A percentile compares a stretch with the other conserved stretches of the same genome.
phyloP scores from a whole-genome alignment of 2,797 vertebrate genomes.

The Adelosebastes latens region DNA sequence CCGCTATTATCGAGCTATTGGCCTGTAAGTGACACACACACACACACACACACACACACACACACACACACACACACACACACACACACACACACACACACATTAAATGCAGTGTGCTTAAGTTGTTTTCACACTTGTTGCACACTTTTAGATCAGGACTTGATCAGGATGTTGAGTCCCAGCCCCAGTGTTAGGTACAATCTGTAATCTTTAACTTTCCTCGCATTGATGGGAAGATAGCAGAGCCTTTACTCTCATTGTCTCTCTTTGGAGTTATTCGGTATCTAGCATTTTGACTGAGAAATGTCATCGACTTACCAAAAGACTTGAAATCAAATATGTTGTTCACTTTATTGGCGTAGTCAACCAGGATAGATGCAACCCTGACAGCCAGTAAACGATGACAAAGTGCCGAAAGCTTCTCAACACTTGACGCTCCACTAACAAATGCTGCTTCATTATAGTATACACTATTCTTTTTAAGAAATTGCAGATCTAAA shows the following conservation, averaged over 20 bases:
- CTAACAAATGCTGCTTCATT: neutral
- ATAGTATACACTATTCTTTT: no score
- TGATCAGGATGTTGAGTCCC: neutral
- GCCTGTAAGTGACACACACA: constrained; percentile 86
- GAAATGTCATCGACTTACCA: neutral
- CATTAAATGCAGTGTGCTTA: neutral
- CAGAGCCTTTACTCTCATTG: neutral
- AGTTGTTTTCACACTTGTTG: neutral
- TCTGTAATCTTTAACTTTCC: neutral
- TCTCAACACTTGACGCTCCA: neutral
- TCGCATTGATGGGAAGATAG: neutral
- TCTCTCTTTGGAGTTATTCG: neutral
- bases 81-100: neutral
- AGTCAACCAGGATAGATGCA: neutral
- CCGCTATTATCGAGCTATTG: constrained; percentile 91
- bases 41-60: neutral
- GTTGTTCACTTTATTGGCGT: neutral
- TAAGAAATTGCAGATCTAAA: neutral
- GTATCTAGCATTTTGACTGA: neutral
- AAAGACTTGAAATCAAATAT: neutral
- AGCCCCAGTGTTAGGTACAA: neutral
- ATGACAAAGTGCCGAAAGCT: neutral
- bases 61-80: constrained; percentile 1
- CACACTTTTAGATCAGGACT: neutral
- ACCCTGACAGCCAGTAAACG: neutral